Evolutionary conservation across 2,797 vertebrate species (phyloP), one percentile per base, ranked within the genome.

Genomic region (Poecilia picta): DNA sequence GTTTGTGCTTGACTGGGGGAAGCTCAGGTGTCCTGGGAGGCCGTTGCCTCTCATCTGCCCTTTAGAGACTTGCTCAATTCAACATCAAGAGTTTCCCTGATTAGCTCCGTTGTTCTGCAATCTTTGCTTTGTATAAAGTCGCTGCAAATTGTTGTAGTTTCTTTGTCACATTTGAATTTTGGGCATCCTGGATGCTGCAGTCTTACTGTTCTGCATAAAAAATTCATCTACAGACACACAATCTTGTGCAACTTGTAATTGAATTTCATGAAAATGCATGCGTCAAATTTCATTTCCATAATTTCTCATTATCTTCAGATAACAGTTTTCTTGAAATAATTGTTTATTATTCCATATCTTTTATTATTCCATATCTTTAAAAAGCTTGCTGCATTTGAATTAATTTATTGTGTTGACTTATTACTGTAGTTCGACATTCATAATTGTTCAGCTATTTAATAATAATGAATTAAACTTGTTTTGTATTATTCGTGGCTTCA

Each of bases 21-120:
- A 87, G 85, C 86, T 93, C 89, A 89, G 92, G 89, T 92, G 87
- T 88, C 86, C 47, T 53, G 47, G 51, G 31, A 71, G 79, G 70
- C 78, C 49, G 0, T 72, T 72, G 81, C 66, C 79, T 84, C 82
- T 81, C 77, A 12, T 85, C 80, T 90, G 83, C 87, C 70, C 81
- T 89, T 89, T 86, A 75, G 74, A 83, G 84, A 75, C 20, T 8
- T 8, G 53, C 43, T 72, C 66, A 41, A 4, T 8, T 8, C 36
- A 3, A 23, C 47, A 28, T 3, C 12, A 28, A 39, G 13, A 39
- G 23, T 71, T 25, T 25, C 62, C 46, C 20, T 2, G 25, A 49
- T 79, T n/a, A 49, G 18, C 55, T 39, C 43, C 25, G 36, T 57
- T 64, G 28, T 5, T 43, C 5, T 28, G 49, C 31, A 68, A 28